Conservation (phyloP, 2,888 invertebrate species). For the Congeria kusceri region DNA sequence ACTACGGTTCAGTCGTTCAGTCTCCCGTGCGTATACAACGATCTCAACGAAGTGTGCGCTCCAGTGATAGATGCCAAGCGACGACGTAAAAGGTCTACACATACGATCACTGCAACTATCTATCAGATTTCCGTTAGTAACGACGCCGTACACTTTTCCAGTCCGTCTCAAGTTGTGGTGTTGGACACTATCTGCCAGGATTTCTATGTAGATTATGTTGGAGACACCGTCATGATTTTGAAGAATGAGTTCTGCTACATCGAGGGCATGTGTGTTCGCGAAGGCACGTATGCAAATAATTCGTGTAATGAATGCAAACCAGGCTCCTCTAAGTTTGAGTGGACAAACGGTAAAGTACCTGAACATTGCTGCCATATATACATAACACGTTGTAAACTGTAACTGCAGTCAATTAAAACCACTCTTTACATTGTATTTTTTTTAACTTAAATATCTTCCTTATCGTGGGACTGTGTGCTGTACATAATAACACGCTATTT, state of each 20-base stretch:
- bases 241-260: constrained; percentile 34
- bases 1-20: background rate
- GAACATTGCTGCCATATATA: too few relatives aligned
- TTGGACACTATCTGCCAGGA: constrained; percentile 1
- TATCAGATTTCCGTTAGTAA: constrained; percentile 1
- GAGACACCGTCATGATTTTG: constrained; percentile 11
- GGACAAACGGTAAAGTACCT: constrained; percentile 11
- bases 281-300: background rate
- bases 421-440: too few relatives aligned
- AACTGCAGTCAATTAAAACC: too few relatives aligned
- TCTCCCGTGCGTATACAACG: background rate
- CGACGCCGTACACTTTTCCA: background rate
- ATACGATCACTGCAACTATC: background rate
- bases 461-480: too few relatives aligned
- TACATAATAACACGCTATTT: too few relatives aligned
- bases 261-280: constrained; percentile 9
- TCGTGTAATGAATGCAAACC: background rate
- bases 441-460: too few relatives aligned
- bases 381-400: too few relatives aligned
- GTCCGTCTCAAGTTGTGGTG: background rate
- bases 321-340: background rate
- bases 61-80: background rate
- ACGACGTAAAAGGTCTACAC: background rate
- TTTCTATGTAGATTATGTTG: background rate
- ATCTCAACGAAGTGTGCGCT: constrained; percentile 7